Evolutionary conservation across 2,797 vertebrate species (phyloP).

Genomic region (Glossophaga mutica): DNA sequence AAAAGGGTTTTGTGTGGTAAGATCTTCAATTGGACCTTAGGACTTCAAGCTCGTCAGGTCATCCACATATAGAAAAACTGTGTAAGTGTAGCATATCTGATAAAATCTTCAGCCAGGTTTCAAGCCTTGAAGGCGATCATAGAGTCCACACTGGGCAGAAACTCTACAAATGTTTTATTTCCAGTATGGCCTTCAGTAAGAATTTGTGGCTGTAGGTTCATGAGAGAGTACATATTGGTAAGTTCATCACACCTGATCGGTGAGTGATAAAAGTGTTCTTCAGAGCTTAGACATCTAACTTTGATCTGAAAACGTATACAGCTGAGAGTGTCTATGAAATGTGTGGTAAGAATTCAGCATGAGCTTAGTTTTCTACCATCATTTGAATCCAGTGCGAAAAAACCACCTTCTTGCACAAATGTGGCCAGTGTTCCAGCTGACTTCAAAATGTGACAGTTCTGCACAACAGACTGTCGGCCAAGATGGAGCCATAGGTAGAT

Average conservation of each 20-base stretch:
- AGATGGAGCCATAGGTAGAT: no score
- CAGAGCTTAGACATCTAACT: background rate
- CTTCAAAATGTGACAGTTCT: background rate
- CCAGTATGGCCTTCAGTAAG: no score
- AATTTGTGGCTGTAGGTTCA: background rate
- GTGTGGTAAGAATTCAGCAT: background rate
- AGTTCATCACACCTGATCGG: fast-evolving
- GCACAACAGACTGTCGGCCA: no score
- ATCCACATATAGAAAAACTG: no score
- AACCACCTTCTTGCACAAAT: background rate
- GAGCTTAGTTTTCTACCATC: background rate
- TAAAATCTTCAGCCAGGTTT: no score
- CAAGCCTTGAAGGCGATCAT: no score
- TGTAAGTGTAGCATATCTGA: no score
- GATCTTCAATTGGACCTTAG: no score
- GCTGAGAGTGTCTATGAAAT: background rate
- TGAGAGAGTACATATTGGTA: background rate
- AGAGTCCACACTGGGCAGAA: no score
- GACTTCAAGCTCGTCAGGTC: no score
- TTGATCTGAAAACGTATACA: background rate
- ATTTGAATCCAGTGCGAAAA: background rate
- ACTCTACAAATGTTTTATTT: no score
- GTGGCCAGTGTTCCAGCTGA: background rate
- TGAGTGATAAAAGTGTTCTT: background rate
- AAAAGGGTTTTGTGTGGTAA: no score